Base-by-base conservation (phyloP, 2,797 vertebrate species). In the Semotilus atromaculatus region DNA sequence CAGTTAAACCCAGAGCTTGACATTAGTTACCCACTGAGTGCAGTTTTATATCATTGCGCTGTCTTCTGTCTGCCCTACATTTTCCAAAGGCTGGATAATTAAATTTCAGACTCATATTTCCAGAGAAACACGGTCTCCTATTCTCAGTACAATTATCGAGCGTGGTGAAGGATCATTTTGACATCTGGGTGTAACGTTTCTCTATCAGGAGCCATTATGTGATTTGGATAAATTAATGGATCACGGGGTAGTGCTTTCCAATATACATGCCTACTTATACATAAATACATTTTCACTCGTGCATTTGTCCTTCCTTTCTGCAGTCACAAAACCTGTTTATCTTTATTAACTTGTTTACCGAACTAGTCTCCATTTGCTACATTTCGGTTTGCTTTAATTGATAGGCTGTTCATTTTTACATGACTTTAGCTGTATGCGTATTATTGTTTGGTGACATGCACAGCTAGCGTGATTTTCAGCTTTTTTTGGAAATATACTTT, bases 1-100 rank as follows among this genome's bases (percentile, higher is more conserved):
- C 70, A 58, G 83, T 88, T 86, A 84, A 89, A 91, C 90, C 90
- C 88, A 82, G 81, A 91, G 89, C 83, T 90, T 90, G 88, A 90
- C 92, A 91, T 93, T 91, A 87, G 90, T 88, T 93, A 90, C 87
- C 88, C 88, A 84, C 91, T 91, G 94, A 94, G 93, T 93, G 90
- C 93, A 91, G 90, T 92, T 93, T 93, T 93, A 90, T 90, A 92
- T 86, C 89, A 62, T 83, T 89, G 85, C 67, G 70, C 88, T 85
- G 87, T 91, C 75, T 90, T 91, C 91, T 90, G 90, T 92, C 88
- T 90, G 84, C 90, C 90, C 88, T 91, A 92, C 91, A 92, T 94
- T 94, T 94, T 92, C 91, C 91, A 91, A 92, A 93, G 92, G 92
- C 90, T 91, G 90, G 93, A 94, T 94, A 94, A 95, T 95, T 95